Base-by-base conservation (phyloP, 2,888 invertebrate species). In the Ephialtes manifestator region DNA sequence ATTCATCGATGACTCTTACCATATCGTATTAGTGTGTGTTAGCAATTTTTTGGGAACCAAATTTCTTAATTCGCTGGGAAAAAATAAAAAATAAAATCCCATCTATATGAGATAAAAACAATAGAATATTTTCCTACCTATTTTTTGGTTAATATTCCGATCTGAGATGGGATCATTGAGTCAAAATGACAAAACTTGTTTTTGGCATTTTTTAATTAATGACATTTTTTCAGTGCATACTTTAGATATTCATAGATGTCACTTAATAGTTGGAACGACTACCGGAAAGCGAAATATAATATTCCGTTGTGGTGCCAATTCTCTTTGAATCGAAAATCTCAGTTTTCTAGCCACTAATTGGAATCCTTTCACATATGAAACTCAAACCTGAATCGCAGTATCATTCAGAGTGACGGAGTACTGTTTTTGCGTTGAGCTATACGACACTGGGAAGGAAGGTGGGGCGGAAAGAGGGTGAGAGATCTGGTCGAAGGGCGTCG, bases 1-100 rank as follows among this genome's bases (percentile, higher is more conserved):
- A 92, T 93, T 92, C 93, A 90, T 92, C 93, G 89, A 58, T 92
- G 93, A 90, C 31, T 91, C 90, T 89, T 88, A 90, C 88, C 89
- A 88, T 88, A 83, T 78, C 81, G 74, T 60, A 81, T 83, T 63
- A 51, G 51, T 18, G 51, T 51, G 74, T 81, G 85, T 87, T 67
- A 68, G 65, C n/a, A 51, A 51, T 51, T 51, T 5, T 0, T 51
- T 51, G 48, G 15, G n/a, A 48, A 18, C 51, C 18, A 7, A 51
- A 51, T 7, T 51, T 51, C 18, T 18, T n/a, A 7, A 8, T 51
- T 51, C 51, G 2, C 20, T 20, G 7, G 20, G 20, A 11, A 8
- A 11, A 20, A 53, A 2, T 20, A 4, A 24, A 51, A 51, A 18
- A 18, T 18, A 1, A n/a, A 18, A n/a, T 8, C 51, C n/a, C 5